phyloP scores from a whole-genome alignment of 2,888 invertebrate genomes.

The Agrotis clavis region DNA sequence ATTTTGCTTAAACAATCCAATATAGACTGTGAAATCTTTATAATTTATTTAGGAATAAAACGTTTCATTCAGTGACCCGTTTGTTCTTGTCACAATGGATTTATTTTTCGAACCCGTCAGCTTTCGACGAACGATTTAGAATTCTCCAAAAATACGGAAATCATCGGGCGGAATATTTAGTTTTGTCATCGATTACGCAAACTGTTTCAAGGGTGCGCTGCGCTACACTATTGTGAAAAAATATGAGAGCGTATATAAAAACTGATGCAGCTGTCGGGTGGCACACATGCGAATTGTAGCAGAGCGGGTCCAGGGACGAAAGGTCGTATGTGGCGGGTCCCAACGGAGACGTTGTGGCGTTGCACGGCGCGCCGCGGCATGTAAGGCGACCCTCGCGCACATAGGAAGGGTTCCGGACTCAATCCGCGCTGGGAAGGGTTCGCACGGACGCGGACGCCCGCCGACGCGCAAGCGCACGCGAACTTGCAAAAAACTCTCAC shows the following conservation, averaged over 20 bases:
- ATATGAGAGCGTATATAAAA: slow-evolving; percentile 90
- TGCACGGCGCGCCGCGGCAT: slow-evolving; percentile 61
- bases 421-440: slow-evolving; percentile 87
- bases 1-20: slow-evolving; percentile 59
- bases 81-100: slow-evolving; percentile 63
- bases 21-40: slow-evolving; percentile 49
- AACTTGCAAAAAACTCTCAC: slow-evolving; percentile 88
- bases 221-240: slow-evolving; percentile 89
- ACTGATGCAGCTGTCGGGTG: slow-evolving; percentile 89
- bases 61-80: slow-evolving; percentile 56
- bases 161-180: slow-evolving; percentile 91
- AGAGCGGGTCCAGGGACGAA: slow-evolving; percentile 65
- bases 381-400: slow-evolving; percentile 70
- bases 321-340: slow-evolving; percentile 75
- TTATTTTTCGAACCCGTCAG: slow-evolving; percentile 63
- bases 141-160: slow-evolving; percentile 90
- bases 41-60: slow-evolving; percentile 47
- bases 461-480: slow-evolving; percentile 91
- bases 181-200: slow-evolving; percentile 92
- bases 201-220: slow-evolving; percentile 91
- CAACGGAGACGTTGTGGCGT: slow-evolving; percentile 69
- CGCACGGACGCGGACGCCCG: slow-evolving; percentile 87
- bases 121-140: slow-evolving; percentile 70
- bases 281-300: slow-evolving; percentile 91
- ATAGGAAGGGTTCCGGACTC: slow-evolving; percentile 88